These are phyloP conservation scores for Eublepharis macularius DNA, from an alignment of 2,113 vertebrate species.

Conservation along the genomic window DNA sequence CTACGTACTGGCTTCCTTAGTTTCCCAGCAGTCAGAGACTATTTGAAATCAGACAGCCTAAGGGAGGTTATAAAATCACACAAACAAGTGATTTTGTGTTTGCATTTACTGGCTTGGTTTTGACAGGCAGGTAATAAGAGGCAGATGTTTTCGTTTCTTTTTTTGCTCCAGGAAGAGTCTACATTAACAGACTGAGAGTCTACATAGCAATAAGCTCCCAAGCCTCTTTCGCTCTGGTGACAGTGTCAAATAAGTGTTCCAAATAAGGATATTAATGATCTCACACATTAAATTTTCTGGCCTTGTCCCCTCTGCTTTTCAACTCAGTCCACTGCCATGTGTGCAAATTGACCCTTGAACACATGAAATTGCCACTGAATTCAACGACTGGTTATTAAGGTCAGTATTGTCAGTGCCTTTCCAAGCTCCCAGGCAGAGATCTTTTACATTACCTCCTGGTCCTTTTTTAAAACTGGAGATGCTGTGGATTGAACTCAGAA, in stretches of 20 bases:
- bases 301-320: not conserved
- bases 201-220: not conserved
- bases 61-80: not conserved
- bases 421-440: too few species aligned
- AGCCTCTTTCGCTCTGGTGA: not conserved
- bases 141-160: not conserved
- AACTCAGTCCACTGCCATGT: not conserved
- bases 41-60: not conserved
- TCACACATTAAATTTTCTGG: not conserved
- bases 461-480: too few species aligned
- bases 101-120: not conserved
- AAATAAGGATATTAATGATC: not conserved
- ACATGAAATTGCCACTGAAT: too few species aligned
- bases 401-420: too few species aligned
- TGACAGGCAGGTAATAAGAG: fast-evolving
- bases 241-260: not conserved
- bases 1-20: not conserved
- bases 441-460: too few species aligned
- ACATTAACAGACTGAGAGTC: not conserved
- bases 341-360: not conserved
- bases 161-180: not conserved
- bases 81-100: not conserved
- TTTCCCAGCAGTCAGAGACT: not conserved
- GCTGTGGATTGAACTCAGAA: too few species aligned
- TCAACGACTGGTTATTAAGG: too few species aligned